These are phyloP conservation scores for Neoitamus cyanurus DNA, from an alignment of 2,888 invertebrate species.

Conservation along the genomic window DNA sequence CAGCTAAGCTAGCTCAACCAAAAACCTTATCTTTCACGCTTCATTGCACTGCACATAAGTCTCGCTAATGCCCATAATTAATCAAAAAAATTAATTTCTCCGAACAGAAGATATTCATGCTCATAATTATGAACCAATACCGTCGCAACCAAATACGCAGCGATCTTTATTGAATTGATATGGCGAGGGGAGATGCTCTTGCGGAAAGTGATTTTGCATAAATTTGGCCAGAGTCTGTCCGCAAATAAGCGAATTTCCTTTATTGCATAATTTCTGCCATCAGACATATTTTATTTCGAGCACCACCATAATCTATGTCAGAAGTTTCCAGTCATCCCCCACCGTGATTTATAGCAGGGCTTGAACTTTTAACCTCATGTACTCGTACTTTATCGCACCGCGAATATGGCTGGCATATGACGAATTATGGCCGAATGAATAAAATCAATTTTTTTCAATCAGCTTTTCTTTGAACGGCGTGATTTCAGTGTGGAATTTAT, in stretches of 20 bases:
- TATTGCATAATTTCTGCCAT: neutral
- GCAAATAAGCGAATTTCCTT: neutral
- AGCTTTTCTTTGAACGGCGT: neutral
- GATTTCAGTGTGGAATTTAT: neutral
- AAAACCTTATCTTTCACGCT: neutral
- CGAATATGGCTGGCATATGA: neutral
- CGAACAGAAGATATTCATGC: neutral
- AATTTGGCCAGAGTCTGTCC: neutral
- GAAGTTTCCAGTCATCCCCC: neutral
- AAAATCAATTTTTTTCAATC: neutral
- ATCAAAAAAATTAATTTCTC: neutral
- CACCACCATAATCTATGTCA: neutral
- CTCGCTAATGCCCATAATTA: neutral
- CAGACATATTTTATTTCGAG: neutral
- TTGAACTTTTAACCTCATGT: neutral
- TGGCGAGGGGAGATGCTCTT: neutral
- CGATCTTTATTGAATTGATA: neutral
- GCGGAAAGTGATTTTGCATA: neutral
- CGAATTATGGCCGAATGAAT: neutral
- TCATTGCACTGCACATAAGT: neutral
- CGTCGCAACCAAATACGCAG: neutral
- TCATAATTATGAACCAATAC: neutral
- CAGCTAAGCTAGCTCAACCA: neutral
- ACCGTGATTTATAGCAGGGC: neutral
- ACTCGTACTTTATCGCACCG: neutral